These are phyloP conservation scores for Notarius quadriscutis DNA, from an alignment of 2,113 vertebrate genomes.

Conservation along the genomic window DNA sequence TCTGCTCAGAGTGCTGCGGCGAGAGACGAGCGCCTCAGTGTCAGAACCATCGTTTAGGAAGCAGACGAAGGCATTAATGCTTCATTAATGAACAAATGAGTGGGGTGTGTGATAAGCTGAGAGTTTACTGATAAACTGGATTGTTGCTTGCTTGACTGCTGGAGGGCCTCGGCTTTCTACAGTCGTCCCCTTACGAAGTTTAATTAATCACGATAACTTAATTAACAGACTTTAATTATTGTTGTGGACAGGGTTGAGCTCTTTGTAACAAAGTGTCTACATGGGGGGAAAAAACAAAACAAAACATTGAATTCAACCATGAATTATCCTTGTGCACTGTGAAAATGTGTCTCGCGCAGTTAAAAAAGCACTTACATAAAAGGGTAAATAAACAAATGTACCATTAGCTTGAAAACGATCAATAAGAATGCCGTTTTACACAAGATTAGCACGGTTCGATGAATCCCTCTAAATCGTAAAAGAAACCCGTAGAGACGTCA, in stretches of 20 bases:
- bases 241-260: constrained; percentile 32
- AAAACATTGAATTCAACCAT: constrained; percentile 15
- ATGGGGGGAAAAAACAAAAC: not conserved
- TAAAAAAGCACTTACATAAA: not conserved
- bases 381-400: constrained; percentile 10
- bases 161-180: constrained; percentile 42
- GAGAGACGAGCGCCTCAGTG: not conserved
- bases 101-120: constrained; percentile 31
- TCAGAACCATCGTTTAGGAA: constrained; percentile 24
- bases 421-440: not conserved
- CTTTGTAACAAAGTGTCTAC: constrained; percentile 43
- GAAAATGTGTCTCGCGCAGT: not conserved
- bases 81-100: constrained; percentile 58
- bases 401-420: not conserved
- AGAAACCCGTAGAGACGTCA: constrained; percentile 19
- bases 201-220: constrained; percentile 55
- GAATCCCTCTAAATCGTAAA: constrained; percentile 36
- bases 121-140: constrained; percentile 38
- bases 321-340: not conserved
- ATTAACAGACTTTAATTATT: constrained; percentile 54
- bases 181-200: constrained; percentile 42
- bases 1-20: constrained; percentile 10
- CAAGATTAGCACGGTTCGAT: constrained; percentile 12
- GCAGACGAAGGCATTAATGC: constrained; percentile 48
- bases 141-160: constrained; percentile 45